Evolutionary conservation across 1,140 invertebrate species (phyloP).

Genomic region (Drosophila pandora): DNA sequence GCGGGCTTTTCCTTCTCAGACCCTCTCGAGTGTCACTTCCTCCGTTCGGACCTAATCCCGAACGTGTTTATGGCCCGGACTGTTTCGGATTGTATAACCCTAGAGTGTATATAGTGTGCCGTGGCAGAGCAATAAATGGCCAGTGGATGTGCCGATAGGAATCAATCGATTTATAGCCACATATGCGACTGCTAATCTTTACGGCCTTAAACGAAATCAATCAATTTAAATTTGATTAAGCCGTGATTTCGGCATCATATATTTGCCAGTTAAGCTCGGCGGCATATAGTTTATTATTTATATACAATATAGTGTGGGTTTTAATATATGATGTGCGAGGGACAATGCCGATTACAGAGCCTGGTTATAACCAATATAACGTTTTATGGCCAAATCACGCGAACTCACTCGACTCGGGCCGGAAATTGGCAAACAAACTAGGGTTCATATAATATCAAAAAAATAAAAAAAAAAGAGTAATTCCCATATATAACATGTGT

Average conservation of each 20-base stretch:
- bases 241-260: slow-evolving; percentile 53
- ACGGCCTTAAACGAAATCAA: slow-evolving; percentile 58
- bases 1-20: slow-evolving; percentile 3
- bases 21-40: slow-evolving; percentile 8
- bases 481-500: slow-evolving; percentile 37
- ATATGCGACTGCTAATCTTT: slow-evolving; percentile 53
- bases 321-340: slow-evolving; percentile 26
- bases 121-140: background rate
- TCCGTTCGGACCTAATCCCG: slow-evolving; percentile 2
- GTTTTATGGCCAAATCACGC: slow-evolving; percentile 59
- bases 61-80: background rate
- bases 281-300: no score
- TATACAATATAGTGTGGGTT: background rate
- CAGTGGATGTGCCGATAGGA: slow-evolving; percentile 33
- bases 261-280: background rate
- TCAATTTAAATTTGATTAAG: slow-evolving; percentile 82
- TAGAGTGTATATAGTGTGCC: background rate
- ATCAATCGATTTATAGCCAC: slow-evolving; percentile 43
- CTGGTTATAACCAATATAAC: slow-evolving; percentile 49
- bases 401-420: slow-evolving; percentile 40
- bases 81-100: slow-evolving; percentile 12
- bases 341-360: slow-evolving; percentile 36
- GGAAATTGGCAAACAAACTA: slow-evolving; percentile 28
- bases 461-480: slow-evolving; percentile 40
- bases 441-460: slow-evolving; percentile 28